Evolutionary conservation across 2,888 invertebrate species (phyloP).

Genomic region (Operophtera brumata): DNA sequence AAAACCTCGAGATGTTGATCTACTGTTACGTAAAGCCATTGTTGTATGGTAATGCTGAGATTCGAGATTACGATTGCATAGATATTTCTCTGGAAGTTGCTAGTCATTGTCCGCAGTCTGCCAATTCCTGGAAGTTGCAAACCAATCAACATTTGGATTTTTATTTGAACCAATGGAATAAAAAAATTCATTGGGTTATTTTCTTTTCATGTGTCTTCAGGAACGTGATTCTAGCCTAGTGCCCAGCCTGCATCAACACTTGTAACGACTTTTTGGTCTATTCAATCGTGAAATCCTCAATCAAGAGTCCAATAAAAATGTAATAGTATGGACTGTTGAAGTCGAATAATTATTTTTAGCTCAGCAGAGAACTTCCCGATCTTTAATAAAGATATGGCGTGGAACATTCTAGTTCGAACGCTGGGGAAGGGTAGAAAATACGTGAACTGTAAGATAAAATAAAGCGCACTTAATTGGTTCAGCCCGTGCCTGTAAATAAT

Average conservation of each 20-base stretch:
- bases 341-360: constrained; percentile 7
- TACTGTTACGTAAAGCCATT: constrained; percentile 53
- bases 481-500: constrained; percentile 12
- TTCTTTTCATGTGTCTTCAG: not conserved
- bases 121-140: constrained; percentile 35
- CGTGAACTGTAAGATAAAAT: constrained; percentile 18
- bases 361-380: constrained; percentile 20
- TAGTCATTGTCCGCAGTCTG: constrained; percentile 56
- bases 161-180: not conserved
- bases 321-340: constrained; percentile 33
- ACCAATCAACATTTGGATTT: constrained; percentile 32
- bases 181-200: too few species aligned
- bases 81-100: constrained; percentile 52
- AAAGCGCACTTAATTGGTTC: constrained; percentile 18
- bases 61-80: constrained; percentile 51
- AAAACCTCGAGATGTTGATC: constrained; percentile 57
- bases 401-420: constrained; percentile 17
- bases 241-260: not conserved
- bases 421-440: constrained; percentile 14
- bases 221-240: not conserved
- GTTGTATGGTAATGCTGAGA: constrained; percentile 51
- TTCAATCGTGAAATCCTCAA: constrained; percentile 23
- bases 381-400: constrained; percentile 24
- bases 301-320: constrained; percentile 35
- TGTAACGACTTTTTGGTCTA: constrained; percentile 7